Evolutionary conservation across 2,113 vertebrate species (phyloP).

Genomic region (Tauraco erythrolophus): DNA sequence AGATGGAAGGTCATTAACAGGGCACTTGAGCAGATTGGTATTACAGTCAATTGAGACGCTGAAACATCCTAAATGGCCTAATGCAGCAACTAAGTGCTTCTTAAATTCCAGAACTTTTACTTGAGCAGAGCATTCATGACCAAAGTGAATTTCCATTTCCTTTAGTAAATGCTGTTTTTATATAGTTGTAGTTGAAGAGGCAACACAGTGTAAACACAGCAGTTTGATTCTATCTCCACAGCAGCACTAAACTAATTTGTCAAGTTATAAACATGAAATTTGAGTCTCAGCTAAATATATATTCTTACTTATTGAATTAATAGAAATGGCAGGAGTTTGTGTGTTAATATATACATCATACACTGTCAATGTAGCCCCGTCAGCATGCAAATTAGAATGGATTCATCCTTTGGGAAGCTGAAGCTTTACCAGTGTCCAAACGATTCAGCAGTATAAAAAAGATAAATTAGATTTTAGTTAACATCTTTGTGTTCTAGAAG

Average conservation of each 20-base stretch:
- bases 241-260: constrained; percentile 71
- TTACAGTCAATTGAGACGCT: constrained; percentile 87
- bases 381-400: background rate
- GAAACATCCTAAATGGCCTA: constrained; percentile 87
- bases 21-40: constrained; percentile 86
- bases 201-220: constrained; percentile 62
- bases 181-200: constrained; percentile 55
- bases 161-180: constrained; percentile 73
- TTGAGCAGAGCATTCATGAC: constrained; percentile 64
- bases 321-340: constrained; percentile 32
- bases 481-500: background rate
- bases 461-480: background rate
- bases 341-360: background rate
- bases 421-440: background rate
- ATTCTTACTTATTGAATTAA: constrained; percentile 46
- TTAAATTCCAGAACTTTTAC: constrained; percentile 89
- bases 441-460: background rate
- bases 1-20: constrained; percentile 89
- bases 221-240: constrained; percentile 64
- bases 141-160: constrained; percentile 77
- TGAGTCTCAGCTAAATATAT: constrained; percentile 48
- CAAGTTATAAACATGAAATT: constrained; percentile 64
- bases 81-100: constrained; percentile 88
- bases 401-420: background rate
- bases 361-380: background rate